Evolutionary conservation across 2,888 invertebrate species (phyloP), one percentile per base, ranked within the genome.

Genomic region (Ormyrus nitidulus): DNA sequence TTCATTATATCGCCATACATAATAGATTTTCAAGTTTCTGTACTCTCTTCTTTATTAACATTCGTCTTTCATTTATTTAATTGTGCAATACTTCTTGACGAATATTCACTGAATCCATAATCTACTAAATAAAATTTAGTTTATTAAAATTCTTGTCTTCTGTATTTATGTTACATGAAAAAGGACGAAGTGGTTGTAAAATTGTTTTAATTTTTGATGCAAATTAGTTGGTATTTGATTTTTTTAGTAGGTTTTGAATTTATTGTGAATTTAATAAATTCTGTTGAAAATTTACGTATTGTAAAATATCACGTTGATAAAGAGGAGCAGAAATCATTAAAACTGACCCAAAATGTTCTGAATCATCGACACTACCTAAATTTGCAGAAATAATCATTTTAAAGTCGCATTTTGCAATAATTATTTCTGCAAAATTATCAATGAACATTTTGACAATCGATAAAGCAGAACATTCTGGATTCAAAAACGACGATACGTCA

Each of bases 61-160:
- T 64, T 73, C 66, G 53, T 58, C 13, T 72, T 69, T 69, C 69
- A 34, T 6, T 71, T 71, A 65, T n/a, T 77, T 71, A 59, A 65
- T 58, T 49, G 11, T 10, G 13, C 9, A 46, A 66, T 58, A n/a
- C n/a, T 70, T 78, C n/a, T 70, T 78, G 73, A 78, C 70, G 58
- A 48, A 72, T 78, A 56, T 44, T 72, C 59, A 3, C 13, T 46
- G 6, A 46, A 62, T 62, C 1, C 19, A 19, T 19, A 19, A 65
- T 75, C 51, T 58, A 61, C 51, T 51, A 61, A 44, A 58, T n/a
- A 46, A n/a, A 19, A 10, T 49, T 10, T 19, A 19, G 19, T 19
- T 19, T 19, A 19, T 19, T 19, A 19, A 19, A 19, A 19, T 19
- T 19, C 2, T 19, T 19, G 19, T 19, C 19, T 19, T 19, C 19